These are phyloP conservation scores for Julus scanicus DNA, from an alignment of 2,888 invertebrate genomes.

Conservation along the genomic window DNA sequence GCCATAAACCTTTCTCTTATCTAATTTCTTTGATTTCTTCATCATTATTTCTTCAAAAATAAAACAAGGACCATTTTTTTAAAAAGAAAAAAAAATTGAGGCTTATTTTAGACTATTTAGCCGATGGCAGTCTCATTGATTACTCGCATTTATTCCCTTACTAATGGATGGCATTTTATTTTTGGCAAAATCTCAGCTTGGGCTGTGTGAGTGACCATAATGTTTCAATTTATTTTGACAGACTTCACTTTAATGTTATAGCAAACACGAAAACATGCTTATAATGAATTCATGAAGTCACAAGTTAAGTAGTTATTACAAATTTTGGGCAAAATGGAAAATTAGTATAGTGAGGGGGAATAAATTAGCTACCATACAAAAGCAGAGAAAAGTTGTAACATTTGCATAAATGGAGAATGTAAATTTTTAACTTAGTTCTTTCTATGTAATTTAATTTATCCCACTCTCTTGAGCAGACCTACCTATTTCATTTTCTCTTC, in stretches of 20 bases:
- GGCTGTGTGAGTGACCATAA: conserved; percentile 44
- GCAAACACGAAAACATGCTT: not conserved
- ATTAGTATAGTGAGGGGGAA: not conserved
- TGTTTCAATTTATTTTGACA: not conserved
- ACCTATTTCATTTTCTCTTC: not conserved
- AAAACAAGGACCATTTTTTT: conserved; percentile 28
- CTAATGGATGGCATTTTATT: conserved; percentile 24
- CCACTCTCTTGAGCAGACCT: not conserved
- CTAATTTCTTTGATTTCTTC: conserved; percentile 28
- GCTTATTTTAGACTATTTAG: not conserved
- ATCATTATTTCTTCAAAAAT: conserved; percentile 44
- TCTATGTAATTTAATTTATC: not conserved
- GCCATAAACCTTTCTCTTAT: conserved; percentile 8
- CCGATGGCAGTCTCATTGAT: not conserved
- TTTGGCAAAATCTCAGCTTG: conserved; percentile 34
- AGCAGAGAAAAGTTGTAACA: not conserved
- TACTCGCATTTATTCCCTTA: conserved; percentile 24
- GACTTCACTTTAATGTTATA: not conserved
- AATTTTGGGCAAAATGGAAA: not conserved
- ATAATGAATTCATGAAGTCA: not conserved
- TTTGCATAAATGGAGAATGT: not conserved
- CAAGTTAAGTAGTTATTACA: not conserved
- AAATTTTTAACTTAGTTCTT: not conserved
- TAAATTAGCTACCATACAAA: not conserved
- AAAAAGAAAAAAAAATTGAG: not conserved